Conservation (phyloP, 2,797 vertebrate genomes). For the Phataginus tetradactyla region DNA sequence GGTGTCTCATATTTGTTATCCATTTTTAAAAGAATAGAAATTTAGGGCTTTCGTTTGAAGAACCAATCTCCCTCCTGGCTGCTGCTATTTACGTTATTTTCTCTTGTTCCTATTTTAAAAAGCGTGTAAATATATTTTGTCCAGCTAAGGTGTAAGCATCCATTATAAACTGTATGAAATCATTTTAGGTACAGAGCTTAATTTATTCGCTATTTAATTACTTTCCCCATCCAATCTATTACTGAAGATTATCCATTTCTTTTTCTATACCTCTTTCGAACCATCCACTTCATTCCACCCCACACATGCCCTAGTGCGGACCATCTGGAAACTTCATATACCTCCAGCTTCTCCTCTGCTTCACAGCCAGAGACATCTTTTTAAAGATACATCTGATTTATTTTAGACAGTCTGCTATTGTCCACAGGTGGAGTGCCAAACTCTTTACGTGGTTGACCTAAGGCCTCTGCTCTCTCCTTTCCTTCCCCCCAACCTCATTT, state of each 20-base stretch:
- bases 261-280: conserved; percentile 47
- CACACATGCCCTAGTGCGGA: neutral
- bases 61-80: neutral
- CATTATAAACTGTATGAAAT: conserved; percentile 25
- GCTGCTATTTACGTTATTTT: neutral
- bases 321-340: neutral
- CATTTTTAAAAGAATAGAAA: conserved; percentile 5
- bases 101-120: conserved; percentile 9
- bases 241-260: conserved; percentile 24
- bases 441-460: neutral
- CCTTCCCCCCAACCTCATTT: neutral
- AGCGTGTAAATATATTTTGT: neutral
- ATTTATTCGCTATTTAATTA: conserved; percentile 52
- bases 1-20: neutral
- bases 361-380: neutral
- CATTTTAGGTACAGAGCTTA: conserved; percentile 16
- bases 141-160: neutral
- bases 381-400: neutral
- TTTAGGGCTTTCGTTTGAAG: conserved; percentile 8
- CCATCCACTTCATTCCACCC: neutral
- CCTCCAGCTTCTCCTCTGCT: neutral
- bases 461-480: neutral
- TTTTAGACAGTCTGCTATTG: neutral
- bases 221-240: conserved; percentile 10
- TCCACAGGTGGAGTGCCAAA: neutral